Evolutionary conservation across 1,140 invertebrate species (phyloP).

Genomic region (Panagrolaimus sp.): DNA sequence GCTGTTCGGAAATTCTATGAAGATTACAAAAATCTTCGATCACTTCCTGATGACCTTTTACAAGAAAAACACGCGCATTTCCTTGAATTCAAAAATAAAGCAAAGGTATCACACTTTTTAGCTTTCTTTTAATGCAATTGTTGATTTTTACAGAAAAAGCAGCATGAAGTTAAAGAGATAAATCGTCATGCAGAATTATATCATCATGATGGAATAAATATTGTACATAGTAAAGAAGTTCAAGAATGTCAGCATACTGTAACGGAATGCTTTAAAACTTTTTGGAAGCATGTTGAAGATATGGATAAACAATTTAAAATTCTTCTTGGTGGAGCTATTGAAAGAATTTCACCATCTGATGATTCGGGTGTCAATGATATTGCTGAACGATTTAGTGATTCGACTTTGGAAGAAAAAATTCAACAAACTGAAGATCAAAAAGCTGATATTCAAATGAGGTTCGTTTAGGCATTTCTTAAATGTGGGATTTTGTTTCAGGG

Average conservation of each 20-base stretch:
- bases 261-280: not conserved
- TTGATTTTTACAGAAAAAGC: not conserved
- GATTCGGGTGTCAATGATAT: not conserved
- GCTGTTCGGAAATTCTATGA: not conserved
- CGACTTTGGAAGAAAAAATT: constrained; percentile 11
- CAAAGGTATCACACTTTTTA: not conserved
- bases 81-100: not conserved
- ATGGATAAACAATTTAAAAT: not conserved
- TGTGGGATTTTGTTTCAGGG: too few species aligned
- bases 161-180: not conserved
- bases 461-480: not conserved
- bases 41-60: not conserved
- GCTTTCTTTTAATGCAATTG: not conserved
- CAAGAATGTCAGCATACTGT: not conserved
- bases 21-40: not conserved
- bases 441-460: not conserved
- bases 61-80: not conserved
- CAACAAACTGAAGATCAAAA: constrained; percentile 3
- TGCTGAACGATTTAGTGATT: not conserved
- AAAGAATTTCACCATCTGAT: not conserved
- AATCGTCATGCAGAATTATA: not conserved
- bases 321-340: not conserved
- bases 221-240: not conserved
- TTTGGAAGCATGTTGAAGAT: not conserved
- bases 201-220: not conserved